Conservation (phyloP, 2,113 vertebrate genomes). For the Chaetura pelagica region DNA sequence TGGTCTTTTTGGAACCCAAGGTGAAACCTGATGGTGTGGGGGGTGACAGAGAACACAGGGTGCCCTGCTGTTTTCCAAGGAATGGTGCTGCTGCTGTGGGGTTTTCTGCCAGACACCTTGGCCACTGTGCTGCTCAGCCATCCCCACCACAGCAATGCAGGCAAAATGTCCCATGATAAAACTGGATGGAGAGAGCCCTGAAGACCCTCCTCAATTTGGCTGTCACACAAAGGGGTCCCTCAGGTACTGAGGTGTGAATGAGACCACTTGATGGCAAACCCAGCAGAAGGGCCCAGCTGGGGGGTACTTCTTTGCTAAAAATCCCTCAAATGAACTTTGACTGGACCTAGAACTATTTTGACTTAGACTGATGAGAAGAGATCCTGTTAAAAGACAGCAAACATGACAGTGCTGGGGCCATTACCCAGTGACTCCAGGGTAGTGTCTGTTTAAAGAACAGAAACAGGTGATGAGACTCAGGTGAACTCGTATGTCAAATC, state of each 20-base stretch:
- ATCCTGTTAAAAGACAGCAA: neutral
- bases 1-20: neutral
- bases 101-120: neutral
- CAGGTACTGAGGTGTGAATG: neutral
- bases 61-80: neutral
- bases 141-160: neutral
- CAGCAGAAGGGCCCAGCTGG: neutral
- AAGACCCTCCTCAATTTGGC: neutral
- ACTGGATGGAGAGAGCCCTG: neutral
- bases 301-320: neutral
- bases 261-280: neutral
- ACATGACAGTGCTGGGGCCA: neutral
- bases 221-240: rapidly evolving
- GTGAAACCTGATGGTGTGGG: neutral
- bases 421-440: neutral
- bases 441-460: neutral
- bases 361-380: neutral
- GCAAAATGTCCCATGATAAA: neutral
- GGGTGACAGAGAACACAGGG: neutral
- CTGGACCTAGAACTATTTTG: rapidly evolving
- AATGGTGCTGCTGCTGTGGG: neutral
- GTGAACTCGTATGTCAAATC: neutral
- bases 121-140: rapidly evolving
- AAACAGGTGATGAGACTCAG: neutral
- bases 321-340: neutral